Conservation (phyloP, 2,888 invertebrate genomes). For the Drosophila infuscata region DNA sequence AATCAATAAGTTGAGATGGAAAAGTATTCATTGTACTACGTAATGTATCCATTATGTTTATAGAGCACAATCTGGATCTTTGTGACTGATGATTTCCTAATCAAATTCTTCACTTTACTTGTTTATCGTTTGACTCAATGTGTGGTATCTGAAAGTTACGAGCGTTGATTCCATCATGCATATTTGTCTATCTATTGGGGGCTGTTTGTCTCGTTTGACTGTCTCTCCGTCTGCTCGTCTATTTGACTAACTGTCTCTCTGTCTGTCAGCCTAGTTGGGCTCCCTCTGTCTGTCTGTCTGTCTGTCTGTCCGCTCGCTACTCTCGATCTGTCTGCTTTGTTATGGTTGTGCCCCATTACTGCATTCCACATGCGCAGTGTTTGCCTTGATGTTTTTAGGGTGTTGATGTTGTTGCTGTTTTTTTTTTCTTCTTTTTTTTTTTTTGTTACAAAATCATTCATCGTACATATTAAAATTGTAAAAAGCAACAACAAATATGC, state of each 20-base stretch:
- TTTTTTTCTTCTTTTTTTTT: slow-evolving; percentile 19
- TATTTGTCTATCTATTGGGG: slow-evolving; percentile 76
- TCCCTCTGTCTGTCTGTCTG: neutral
- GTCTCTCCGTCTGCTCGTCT: slow-evolving; percentile 13
- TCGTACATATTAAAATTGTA: slow-evolving; percentile 74
- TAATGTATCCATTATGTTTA: slow-evolving; percentile 17
- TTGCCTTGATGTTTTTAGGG: slow-evolving; percentile 79
- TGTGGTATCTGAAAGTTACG: slow-evolving; percentile 65
- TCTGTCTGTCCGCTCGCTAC: neutral
- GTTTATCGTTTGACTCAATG: slow-evolving; percentile 32
- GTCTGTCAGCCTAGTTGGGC: slow-evolving; percentile 28
- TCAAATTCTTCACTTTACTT: slow-evolving; percentile 46
- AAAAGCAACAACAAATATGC: slow-evolving; percentile 52
- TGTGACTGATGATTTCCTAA: slow-evolving; percentile 41
- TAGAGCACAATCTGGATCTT: slow-evolving; percentile 27
- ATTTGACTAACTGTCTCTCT: slow-evolving; percentile 3
- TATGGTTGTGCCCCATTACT: slow-evolving; percentile 75
- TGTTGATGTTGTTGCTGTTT: slow-evolving; percentile 56
- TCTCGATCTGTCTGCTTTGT: slow-evolving; percentile 51
- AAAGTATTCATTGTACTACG: neutral
- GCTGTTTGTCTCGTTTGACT: slow-evolving; percentile 66
- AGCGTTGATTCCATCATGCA: slow-evolving; percentile 43
- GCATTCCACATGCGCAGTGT: slow-evolving; percentile 80
- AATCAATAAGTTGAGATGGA: neutral
- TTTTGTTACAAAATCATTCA: slow-evolving; percentile 77